Evolutionary conservation across 2,888 invertebrate species (phyloP).

Genomic region (Poecilus cupreus): DNA sequence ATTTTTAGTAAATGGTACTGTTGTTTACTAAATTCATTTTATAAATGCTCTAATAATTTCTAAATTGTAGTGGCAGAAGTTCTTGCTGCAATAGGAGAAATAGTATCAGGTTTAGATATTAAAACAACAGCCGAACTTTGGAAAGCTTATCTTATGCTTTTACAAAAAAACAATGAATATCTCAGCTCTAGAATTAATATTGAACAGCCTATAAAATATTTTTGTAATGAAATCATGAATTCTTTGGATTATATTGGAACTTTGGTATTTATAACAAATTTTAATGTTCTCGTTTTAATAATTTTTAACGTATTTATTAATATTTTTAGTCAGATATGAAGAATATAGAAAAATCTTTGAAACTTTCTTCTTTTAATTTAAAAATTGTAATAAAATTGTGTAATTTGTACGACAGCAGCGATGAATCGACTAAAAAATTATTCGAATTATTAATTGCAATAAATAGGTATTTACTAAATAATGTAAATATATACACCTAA

Average conservation of each 20-base stretch:
- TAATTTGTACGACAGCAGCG: conserved; percentile 5
- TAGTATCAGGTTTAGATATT: conserved; percentile 50
- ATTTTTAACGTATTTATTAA: no score
- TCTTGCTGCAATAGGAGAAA: conserved; percentile 36
- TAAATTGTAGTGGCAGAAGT: conserved; percentile 37
- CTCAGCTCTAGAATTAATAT: conserved; percentile 37
- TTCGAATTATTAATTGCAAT: conserved; percentile 30
- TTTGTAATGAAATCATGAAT: conserved; percentile 31
- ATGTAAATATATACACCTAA: no score
- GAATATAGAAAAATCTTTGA: conserved; percentile 44
- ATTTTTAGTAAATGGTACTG: conserved; percentile 41
- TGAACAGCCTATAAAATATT: conserved; percentile 23
- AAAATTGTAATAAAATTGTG: conserved; percentile 54
- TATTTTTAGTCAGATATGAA: conserved; percentile 44
- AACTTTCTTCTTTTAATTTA: conserved; percentile 50
- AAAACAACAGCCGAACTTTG: conserved; percentile 56
- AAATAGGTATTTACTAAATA: conserved; percentile 23
- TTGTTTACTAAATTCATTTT: neutral
- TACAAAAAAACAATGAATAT: conserved; percentile 39
- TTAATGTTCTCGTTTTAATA: neutral
- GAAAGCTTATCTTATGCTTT: conserved; percentile 46
- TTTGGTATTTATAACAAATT: conserved; percentile 12
- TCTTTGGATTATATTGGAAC: conserved; percentile 1
- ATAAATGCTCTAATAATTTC: neutral
- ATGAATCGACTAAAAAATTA: conserved; percentile 6